Evolutionary conservation across 2,888 invertebrate genomes (phyloP), one percentile per base, ranked within the genome.

Genomic region (Tryphoninae sp.): DNA sequence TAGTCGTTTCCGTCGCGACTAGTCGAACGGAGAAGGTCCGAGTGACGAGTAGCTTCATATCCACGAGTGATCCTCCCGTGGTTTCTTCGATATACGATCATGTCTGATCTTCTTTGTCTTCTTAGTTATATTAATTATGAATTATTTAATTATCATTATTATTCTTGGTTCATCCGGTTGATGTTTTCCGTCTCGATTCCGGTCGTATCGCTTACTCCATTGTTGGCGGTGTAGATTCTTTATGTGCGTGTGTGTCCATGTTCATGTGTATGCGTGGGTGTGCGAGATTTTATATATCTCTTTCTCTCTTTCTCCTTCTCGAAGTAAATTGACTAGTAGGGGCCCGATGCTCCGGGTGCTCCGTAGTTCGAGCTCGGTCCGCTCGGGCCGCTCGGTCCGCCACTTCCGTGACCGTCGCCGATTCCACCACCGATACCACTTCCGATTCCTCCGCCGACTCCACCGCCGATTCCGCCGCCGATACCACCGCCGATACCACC

Each of bases 261-360:
- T 86, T 81, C 86, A 74, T 84, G 85, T 85, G 84, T 83, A 83
- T 86, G 78, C 71, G 65, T 67, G 81, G 75, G 76, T 23, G 67
- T 75, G 64, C 65, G 64, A 33, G 22, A 19, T 77, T 45, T 33
- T 42, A 49, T 59, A 19, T 19, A 19, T 26, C 58, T 62, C 55
- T 45, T 40, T 19, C n/a, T 65, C 45, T 7, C 16, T 42, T 49
- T 16, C 45, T 62, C 42, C 26, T 64, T 58, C 13, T 16, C 33
- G 65, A 67, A 69, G 84, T 83, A 78, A 86, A 88, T 89, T 91
- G 92, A 91, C 91, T 94, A 94, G 91, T 95, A 95, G 84, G 95
- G 95, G 90, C 95, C 95, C 89, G 95, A 95, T 89, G 93, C 94
- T 84, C 94, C 94, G 89, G 95, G 95, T 89, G 95, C 93, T 82